Evolutionary conservation across 1,140 invertebrate species (phyloP).

Genomic region (Drosophila ohnishii): DNA sequence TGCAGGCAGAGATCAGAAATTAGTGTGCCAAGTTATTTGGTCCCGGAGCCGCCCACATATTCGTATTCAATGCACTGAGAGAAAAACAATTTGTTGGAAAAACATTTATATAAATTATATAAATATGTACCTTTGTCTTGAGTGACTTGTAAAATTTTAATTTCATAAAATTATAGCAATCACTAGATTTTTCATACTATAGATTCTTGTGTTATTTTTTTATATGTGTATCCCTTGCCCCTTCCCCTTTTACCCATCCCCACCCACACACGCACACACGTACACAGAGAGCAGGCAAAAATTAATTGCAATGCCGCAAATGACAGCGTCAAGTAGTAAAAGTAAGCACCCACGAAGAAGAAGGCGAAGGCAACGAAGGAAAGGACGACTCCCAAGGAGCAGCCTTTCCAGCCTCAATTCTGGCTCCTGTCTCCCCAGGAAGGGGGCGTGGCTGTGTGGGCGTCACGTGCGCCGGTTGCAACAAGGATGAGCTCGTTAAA

Average conservation of each 20-base stretch:
- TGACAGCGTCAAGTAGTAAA: conserved; percentile 81
- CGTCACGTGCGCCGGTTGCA: conserved; percentile 66
- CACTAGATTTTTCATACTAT: too few relatives aligned
- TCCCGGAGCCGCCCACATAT: conserved; percentile 20
- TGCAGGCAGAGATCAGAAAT: conserved; percentile 67
- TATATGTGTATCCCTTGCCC: not conserved
- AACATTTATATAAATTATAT: too few relatives aligned
- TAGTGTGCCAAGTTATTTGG: conserved; percentile 69
- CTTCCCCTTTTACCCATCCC: conserved; percentile 5
- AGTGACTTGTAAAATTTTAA: too few relatives aligned
- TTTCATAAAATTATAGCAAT: too few relatives aligned
- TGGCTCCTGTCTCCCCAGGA: conserved; percentile 4
- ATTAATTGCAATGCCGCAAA: conserved; percentile 81
- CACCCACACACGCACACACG: conserved; percentile 10
- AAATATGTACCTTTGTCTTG: too few relatives aligned
- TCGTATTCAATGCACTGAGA: conserved; percentile 11
- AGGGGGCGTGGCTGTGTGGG: conserved; percentile 16
- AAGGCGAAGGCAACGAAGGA: not conserved
- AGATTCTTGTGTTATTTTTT: not conserved
- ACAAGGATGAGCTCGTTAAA: conserved; percentile 80
- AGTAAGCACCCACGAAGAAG: conserved; percentile 63
- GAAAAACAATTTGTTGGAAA: too few relatives aligned
- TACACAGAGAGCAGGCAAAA: conserved; percentile 58
- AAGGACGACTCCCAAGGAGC: conserved; percentile 22
- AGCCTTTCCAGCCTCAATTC: conserved; percentile 11